These are phyloP conservation scores for Danionella cerebrum DNA, from an alignment of 2,113 vertebrate species.

Conservation along the genomic window DNA sequence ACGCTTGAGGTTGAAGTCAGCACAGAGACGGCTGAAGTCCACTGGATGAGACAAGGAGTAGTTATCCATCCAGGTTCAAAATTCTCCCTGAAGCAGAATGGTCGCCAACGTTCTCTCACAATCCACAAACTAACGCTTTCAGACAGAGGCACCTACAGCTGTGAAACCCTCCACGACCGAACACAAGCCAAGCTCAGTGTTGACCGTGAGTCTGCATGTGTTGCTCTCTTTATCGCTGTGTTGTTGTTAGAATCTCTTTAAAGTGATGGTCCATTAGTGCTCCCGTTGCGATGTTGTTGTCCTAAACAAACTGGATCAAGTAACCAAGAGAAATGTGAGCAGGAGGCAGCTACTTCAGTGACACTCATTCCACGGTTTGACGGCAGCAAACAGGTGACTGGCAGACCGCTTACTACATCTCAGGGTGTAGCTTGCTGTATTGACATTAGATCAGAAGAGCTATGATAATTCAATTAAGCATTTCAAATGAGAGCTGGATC, in stretches of 20 bases:
- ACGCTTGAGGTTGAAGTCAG: constrained; percentile 80
- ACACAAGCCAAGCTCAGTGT: constrained; percentile 81
- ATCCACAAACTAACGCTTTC: constrained; percentile 63
- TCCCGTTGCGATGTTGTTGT: constrained; percentile 25
- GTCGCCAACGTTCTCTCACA: constrained; percentile 65
- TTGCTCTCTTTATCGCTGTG: constrained; percentile 46
- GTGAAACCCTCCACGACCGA: constrained; percentile 86
- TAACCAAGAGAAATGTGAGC: constrained; percentile 58
- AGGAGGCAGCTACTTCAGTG: constrained; percentile 33
- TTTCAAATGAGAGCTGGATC: constrained; percentile 33
- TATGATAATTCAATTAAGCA: constrained; percentile 41
- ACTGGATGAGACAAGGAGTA: constrained; percentile 86
- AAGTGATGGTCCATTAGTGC: constrained; percentile 22
- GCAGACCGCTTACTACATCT: constrained; percentile 21
- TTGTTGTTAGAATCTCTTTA: constrained; percentile 56
- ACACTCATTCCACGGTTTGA: constrained; percentile 49
- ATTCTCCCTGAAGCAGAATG: constrained; percentile 65
- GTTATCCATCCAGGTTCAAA: constrained; percentile 72
- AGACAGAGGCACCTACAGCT: constrained; percentile 84
- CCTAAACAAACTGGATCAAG: constrained; percentile 48
- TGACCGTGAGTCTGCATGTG: constrained; percentile 75
- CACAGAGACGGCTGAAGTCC: constrained; percentile 70
- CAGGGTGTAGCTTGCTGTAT: constrained; percentile 34
- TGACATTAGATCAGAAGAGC: constrained; percentile 39
- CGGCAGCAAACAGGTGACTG: constrained; percentile 56